Percentiles rank a stretch among this genome's conserved stretches.
phyloP scores from a whole-genome alignment of 2,113 vertebrate genomes.

The Erpornis zantholeuca region DNA sequence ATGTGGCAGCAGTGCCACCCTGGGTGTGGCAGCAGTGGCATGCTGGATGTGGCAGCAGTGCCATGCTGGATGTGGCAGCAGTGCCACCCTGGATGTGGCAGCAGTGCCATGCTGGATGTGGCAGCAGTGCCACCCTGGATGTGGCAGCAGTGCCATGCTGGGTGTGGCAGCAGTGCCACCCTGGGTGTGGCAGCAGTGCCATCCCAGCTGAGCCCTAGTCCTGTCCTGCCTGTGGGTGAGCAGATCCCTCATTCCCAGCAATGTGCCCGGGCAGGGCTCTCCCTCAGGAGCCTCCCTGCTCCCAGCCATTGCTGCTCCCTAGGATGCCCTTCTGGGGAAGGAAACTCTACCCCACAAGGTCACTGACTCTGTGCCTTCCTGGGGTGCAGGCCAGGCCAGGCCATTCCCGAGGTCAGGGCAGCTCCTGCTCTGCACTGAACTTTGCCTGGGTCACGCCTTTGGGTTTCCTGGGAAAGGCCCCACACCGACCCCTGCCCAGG shows the following conservation, averaged over 20 bases:
- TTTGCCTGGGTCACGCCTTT: conserved; percentile 52
- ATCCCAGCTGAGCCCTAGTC: not conserved
- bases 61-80: no score
- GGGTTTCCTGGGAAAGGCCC: not conserved
- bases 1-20: no score
- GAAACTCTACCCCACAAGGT: not conserved
- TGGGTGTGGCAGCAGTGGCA: no score
- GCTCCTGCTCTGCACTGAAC: conserved; percentile 29
- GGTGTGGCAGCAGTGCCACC: no score
- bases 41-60: no score
- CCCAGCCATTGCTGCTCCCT: not conserved
- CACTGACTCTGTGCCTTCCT: not conserved
- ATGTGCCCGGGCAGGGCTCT: not conserved
- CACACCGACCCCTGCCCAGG: conserved; percentile 9
- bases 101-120: no score
- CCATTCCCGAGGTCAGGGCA: conserved; percentile 26
- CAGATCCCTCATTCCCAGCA: not conserved
- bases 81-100: no score
- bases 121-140: no score
- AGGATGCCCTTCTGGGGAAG: not conserved
- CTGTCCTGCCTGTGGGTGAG: not conserved
- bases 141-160: no score
- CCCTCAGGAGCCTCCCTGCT: not conserved
- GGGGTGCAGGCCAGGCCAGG: not conserved
- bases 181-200: no score